Evolutionary conservation across 2,797 vertebrate genomes (phyloP), one percentile per base, ranked within the genome.

Genomic region (Hoplostethus atlanticus): DNA sequence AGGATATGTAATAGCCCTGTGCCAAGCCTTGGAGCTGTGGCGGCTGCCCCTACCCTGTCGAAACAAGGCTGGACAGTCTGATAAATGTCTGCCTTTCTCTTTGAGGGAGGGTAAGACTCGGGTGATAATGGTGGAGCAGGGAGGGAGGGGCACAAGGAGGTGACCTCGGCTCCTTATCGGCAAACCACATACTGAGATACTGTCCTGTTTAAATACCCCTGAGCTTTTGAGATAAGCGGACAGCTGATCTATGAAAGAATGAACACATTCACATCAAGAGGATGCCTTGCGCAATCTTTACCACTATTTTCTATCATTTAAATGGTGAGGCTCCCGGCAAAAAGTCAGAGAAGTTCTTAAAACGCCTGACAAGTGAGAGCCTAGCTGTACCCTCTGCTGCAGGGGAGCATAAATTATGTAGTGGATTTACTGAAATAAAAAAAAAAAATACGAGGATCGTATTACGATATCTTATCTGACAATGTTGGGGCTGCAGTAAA

Each of bases 321-420:
- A 69, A 70, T 57, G 50, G 71, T 0, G 4, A 38, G 21, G 54
- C 17, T 60, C 62, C 6, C 36, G 54, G 48, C 54, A 44, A 42
- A 15, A 54, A 42, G 53, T 55, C 30, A 16, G 15, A 48, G 15
- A 63, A 50, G 9, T 48, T 62, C 51, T 73, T 71, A 21, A 47
- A 73, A 62, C 0, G 61, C 68, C 31, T 6, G 60, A 21, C 28
- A 48, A 62, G 62, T 51, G 21, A 60, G 64, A 76, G 62, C 52
- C 50, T 78, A 9, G 25, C 38, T 31, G 64, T 62, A 67, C 76
- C 82, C 77, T 79, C 64, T 84, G 79, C 79, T 81, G 77, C 63
- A 80, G 80, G 67, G 55, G 73, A 76, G 34, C 84, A 85, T 89
- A 15, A 87, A 88, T 88, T 75, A 90, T 90, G 85, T 70, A 85